Percentiles rank a stretch among this genome's conserved stretches.
Evolutionary conservation across 2,888 invertebrate genomes (phyloP).

Genomic region (Rotaria sp.): DNA sequence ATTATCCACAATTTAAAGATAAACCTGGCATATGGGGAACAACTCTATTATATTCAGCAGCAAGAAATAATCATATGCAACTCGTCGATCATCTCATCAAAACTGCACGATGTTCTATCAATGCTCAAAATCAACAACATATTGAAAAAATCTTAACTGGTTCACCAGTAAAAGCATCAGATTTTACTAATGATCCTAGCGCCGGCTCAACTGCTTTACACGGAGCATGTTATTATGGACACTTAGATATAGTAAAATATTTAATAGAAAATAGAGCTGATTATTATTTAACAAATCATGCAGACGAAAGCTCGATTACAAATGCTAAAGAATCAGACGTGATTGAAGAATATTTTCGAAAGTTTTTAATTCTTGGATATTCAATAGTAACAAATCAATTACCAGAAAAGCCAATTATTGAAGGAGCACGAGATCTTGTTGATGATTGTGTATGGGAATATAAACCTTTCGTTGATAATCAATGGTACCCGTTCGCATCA

Average conservation of each 20-base stretch:
- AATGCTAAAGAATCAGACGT: not conserved
- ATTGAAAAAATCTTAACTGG: not conserved
- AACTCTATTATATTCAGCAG: not conserved
- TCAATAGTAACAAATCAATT: not conserved
- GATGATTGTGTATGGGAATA: not conserved
- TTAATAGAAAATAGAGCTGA: not conserved
- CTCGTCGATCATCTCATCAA: not conserved
- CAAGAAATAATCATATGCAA: not conserved
- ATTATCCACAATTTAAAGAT: not conserved
- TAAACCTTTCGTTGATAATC: not conserved
- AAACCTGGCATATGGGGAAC: not conserved
- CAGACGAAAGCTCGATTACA: not conserved
- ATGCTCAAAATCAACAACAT: not conserved
- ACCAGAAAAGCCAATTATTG: not conserved
- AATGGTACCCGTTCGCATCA: not conserved
- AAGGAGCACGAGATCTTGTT: not conserved
- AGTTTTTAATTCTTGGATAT: not conserved
- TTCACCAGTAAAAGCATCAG: not conserved
- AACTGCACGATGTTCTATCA: not conserved
- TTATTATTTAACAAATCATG: not conserved
- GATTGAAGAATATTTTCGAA: not conserved
- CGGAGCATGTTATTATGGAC: not conserved
- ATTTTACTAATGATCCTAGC: not conserved
- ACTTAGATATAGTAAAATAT: not conserved
- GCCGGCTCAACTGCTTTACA: not conserved